phyloP scores from a whole-genome alignment of 2,888 invertebrate species.

The Tridacna gigas region DNA sequence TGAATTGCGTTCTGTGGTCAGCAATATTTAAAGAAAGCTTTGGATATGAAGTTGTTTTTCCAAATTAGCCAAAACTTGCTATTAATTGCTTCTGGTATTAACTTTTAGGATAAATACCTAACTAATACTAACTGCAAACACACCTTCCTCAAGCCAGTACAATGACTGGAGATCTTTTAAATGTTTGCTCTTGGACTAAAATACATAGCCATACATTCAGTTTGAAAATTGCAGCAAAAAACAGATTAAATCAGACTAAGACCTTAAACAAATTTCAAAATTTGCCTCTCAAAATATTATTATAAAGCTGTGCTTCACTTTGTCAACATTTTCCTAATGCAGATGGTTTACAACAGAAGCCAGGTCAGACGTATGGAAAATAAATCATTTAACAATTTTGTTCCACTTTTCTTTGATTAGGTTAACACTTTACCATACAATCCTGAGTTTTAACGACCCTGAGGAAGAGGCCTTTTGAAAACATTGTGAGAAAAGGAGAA shows the following conservation, averaged over 20 bases:
- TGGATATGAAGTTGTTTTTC: too few relatives aligned
- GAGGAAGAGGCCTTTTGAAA: background rate
- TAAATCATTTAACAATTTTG: too few relatives aligned
- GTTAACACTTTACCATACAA: background rate
- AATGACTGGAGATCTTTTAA: background rate
- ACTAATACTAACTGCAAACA: constrained; percentile 19
- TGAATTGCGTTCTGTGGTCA: too few relatives aligned
- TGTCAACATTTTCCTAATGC: constrained; percentile 10
- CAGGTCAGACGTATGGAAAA: too few relatives aligned
- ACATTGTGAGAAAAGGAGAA: background rate
- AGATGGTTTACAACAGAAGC: background rate
- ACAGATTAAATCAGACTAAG: background rate
- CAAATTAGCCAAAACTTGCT: background rate
- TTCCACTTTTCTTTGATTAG: too few relatives aligned
- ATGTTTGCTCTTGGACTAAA: constrained; percentile 9
- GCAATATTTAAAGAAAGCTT: too few relatives aligned
- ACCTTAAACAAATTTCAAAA: background rate
- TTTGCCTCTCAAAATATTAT: constrained; percentile 24
- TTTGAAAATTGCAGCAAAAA: background rate
- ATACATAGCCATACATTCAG: background rate
- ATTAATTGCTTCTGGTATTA: background rate
- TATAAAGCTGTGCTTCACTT: background rate
- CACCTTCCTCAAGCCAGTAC: constrained; percentile 1
- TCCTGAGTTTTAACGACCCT: background rate
- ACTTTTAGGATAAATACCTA: constrained; percentile 2